Percentiles rank a stretch among this genome's conserved stretches.
These are phyloP conservation scores for Ptilodon capucinus DNA, from an alignment of 2,888 invertebrate genomes.

Conservation along the genomic window DNA sequence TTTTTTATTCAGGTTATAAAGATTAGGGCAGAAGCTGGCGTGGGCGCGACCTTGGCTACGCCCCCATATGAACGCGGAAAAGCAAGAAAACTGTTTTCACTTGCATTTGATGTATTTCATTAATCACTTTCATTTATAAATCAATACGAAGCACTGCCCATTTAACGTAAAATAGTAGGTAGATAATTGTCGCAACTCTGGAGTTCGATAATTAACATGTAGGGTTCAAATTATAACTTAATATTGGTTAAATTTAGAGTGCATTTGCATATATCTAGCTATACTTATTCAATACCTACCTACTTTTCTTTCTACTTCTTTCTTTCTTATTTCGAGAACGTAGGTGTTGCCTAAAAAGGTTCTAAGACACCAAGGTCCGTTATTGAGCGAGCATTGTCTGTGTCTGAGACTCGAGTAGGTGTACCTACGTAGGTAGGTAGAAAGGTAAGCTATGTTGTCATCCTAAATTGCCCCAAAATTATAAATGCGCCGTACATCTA, in stretches of 20 bases:
- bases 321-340: background rate
- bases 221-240: no score
- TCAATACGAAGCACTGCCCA: constrained; percentile 6
- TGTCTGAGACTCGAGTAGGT: background rate
- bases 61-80: constrained; percentile 15
- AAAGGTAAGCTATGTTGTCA: no score
- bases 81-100: background rate
- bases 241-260: no score
- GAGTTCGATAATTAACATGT: constrained; percentile 14
- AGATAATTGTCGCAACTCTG: constrained; percentile 6
- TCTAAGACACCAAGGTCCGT: background rate
- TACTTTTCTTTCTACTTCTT: background rate
- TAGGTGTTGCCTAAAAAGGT: background rate
- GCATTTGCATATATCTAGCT: background rate
- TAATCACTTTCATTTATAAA: no score
- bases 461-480: no score
- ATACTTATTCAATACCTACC: background rate
- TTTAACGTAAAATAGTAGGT: constrained; percentile 6
- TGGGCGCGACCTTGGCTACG: constrained; percentile 32
- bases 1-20: background rate
- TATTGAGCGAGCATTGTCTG: background rate
- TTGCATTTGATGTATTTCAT: no score
- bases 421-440: background rate
- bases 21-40: constrained; percentile 4
- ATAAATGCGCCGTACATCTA: no score